These are phyloP conservation scores for Sterna hirundo DNA, from an alignment of 2,113 vertebrate species.

Conservation along the genomic window DNA sequence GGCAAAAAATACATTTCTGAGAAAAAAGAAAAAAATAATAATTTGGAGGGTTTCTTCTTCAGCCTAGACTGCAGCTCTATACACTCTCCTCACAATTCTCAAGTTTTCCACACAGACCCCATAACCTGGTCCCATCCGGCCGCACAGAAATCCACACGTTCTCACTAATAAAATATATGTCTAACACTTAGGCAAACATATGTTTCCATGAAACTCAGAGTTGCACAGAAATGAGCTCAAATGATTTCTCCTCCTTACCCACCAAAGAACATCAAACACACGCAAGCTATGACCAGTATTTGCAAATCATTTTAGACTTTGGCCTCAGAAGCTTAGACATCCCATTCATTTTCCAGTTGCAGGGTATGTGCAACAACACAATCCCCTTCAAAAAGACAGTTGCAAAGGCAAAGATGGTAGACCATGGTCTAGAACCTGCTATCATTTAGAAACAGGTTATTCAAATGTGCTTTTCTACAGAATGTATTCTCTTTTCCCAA, in stretches of 20 bases:
- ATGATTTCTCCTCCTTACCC: background rate
- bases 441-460: background rate
- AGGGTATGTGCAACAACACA: background rate
- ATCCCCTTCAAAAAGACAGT: background rate
- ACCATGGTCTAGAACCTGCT: background rate
- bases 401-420: background rate
- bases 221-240: background rate
- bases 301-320: background rate
- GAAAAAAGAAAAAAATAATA: background rate
- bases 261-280: background rate
- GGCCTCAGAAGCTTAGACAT: background rate
- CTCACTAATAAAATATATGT: background rate
- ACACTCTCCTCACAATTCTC: background rate
- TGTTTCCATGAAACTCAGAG: background rate
- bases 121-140: background rate
- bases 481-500: background rate
- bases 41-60: background rate
- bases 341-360: background rate
- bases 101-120: background rate
- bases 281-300: background rate
- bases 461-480: background rate
- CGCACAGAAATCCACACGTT: background rate
- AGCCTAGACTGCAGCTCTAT: background rate
- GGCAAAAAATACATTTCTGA: background rate
- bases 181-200: background rate